Base-by-base conservation (phyloP, 2,888 invertebrate species). In the Nemoura dubitans region DNA sequence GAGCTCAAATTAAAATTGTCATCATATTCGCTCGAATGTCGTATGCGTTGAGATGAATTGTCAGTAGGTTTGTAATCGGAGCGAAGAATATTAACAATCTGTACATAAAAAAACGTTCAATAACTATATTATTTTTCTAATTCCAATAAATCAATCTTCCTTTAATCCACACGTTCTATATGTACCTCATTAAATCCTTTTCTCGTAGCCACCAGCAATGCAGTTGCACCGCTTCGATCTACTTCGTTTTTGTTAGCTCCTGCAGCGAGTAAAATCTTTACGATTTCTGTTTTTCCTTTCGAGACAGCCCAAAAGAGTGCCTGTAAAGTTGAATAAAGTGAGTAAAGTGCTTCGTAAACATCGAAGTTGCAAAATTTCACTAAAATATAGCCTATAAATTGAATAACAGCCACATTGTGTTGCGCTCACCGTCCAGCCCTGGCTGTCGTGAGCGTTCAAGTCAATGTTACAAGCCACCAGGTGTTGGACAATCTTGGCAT, bases 261-360 rank as follows among this genome's bases (percentile, higher is more conserved):
- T 26, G 87, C 84, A 27, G 90, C 89, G 28, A 92, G 85, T 78
- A 92, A 88, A 80, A 89, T 86, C 83, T 89, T 88, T 27, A 91
- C 90, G 16, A 91, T 89, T 26, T 89, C 89, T 28, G 89, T 89
- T 87, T 90, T 89, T 5, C 90, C 90, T 85, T 90, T 89, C 77
- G 90, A 90, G 0, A 91, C 90, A 27, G 92, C 91, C 91, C 91
- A 91, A 42, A 90, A 90, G 84, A 91, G 86, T 25, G 91, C 90
- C 87, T 87, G 42, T 21, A 28, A 86, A 77, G 1, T 59, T 26
- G 59, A 26, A 83, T 26, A 28, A 28, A 16, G n/a, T 3, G n/a
- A 27, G 28, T 10, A 3, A 36, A 78, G 27, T 28, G 14, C 78
- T 78, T 78, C n/a, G n/a, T n/a, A n/a, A n/a, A n/a, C n/a, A n/a